Percentiles rank a stretch among this genome's conserved stretches.
These are phyloP conservation scores for Phoxinus dragarum DNA, from an alignment of 2,797 vertebrate species.

Conservation along the genomic window DNA sequence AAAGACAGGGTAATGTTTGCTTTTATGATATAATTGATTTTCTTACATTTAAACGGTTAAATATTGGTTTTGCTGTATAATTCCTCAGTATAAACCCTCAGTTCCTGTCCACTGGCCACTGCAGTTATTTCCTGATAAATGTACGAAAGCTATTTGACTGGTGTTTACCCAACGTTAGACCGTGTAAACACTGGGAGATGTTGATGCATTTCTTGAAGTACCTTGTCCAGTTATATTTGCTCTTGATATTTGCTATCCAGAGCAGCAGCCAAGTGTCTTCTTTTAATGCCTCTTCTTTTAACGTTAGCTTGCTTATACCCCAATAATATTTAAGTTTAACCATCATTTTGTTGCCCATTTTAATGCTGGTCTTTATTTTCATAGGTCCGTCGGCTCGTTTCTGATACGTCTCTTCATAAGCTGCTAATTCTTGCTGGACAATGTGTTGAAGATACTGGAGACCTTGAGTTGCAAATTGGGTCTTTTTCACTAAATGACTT, in stretches of 20 bases:
- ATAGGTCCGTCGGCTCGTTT: conserved; percentile 87
- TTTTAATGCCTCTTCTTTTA: not conserved
- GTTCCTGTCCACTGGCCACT: not conserved
- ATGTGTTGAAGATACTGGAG: conserved; percentile 85
- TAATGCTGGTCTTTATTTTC: not conserved
- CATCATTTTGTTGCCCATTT: not conserved
- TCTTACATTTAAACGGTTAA: not conserved
- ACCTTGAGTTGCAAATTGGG: conserved; percentile 88
- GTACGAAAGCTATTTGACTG: conserved; percentile 19
- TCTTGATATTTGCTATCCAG: not conserved
- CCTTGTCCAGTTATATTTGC: conserved; percentile 5
- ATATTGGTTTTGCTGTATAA: not conserved
- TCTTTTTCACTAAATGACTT: conserved; percentile 85
- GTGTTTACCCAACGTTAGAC: not conserved
- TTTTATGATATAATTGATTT: not conserved
- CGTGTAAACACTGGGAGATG: conserved; percentile 1
- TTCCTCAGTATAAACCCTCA: not conserved
- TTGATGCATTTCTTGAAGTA: conserved; percentile 14
- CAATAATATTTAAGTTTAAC: not conserved
- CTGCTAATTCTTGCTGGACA: conserved; percentile 90
- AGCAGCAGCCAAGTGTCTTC: not conserved
- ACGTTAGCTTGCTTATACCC: not conserved
- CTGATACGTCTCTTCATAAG: conserved; percentile 84
- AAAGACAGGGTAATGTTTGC: not conserved
- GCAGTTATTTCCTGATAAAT: not conserved